A percentile compares a stretch with the other conserved stretches of the same genome.
These are phyloP conservation scores for Silurus glanis DNA, from an alignment of 2,113 vertebrate species.

Conservation along the genomic window DNA sequence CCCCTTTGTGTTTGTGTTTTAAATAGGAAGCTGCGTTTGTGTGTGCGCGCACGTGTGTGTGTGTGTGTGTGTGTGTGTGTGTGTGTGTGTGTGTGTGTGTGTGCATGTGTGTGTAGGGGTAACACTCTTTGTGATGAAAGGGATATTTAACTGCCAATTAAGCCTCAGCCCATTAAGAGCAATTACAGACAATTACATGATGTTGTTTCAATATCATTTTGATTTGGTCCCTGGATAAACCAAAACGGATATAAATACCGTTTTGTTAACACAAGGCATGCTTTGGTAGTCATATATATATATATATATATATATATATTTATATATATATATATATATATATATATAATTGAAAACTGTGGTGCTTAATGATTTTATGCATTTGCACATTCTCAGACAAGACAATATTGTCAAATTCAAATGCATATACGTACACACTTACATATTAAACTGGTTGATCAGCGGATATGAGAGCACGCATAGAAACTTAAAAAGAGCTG, in stretches of 20 bases:
- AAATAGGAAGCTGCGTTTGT: constrained; percentile 25
- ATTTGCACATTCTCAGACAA: background rate
- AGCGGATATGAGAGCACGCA: background rate
- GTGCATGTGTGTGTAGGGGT: background rate
- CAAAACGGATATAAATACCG: constrained; percentile 46
- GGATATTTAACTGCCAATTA: constrained; percentile 55
- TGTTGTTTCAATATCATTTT: constrained; percentile 49
- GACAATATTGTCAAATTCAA: background rate
- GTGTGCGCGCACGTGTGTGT: no score
- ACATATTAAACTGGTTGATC: background rate
- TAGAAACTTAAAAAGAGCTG: background rate
- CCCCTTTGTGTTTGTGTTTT: constrained; percentile 37
- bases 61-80: constrained; percentile 19
- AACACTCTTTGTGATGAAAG: constrained; percentile 52
- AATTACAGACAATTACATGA: constrained; percentile 55
- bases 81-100: constrained; percentile 37
- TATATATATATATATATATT: no score
- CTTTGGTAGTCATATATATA: background rate
- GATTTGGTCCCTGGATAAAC: constrained; percentile 47
- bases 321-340: no score
- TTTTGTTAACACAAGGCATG: constrained; percentile 22
- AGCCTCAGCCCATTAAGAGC: constrained; percentile 47
- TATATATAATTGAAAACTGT: background rate
- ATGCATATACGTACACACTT: background rate
- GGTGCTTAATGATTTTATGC: background rate